These are phyloP conservation scores for Harlomillsia oculata DNA, from an alignment of 1,140 invertebrate genomes.

Conservation along the genomic window DNA sequence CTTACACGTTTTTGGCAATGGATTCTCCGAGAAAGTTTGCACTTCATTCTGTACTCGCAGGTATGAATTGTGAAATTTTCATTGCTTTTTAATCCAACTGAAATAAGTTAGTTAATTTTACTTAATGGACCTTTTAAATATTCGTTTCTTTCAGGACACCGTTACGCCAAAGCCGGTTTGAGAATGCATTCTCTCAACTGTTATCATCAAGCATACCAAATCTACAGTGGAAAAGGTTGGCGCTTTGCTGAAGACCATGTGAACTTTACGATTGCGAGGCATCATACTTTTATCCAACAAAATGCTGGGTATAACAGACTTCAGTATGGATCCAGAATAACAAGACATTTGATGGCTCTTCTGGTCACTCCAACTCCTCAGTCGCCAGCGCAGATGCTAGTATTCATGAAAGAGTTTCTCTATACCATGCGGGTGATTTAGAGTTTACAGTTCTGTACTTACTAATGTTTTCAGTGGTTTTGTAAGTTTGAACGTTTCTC, in stretches of 20 bases:
- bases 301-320: too few species aligned
- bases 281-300: constrained; percentile 64
- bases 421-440: constrained; percentile 61
- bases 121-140: background rate
- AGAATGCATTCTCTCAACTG: constrained; percentile 79
- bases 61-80: constrained; percentile 53
- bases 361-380: constrained; percentile 65
- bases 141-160: constrained; percentile 23
- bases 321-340: constrained; percentile 52
- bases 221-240: constrained; percentile 74
- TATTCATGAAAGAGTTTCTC: constrained; percentile 78
- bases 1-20: constrained; percentile 74
- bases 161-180: constrained; percentile 70
- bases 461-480: background rate
- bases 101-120: background rate
- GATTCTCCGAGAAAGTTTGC: constrained; percentile 80
- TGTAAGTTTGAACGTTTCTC: constrained; percentile 28
- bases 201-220: constrained; percentile 83
- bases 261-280: constrained; percentile 80
- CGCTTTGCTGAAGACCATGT: constrained; percentile 88
- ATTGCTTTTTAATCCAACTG: background rate
- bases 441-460: constrained; percentile 18
- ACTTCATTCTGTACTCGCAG: constrained; percentile 93
- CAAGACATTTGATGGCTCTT: constrained; percentile 66
- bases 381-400: constrained; percentile 61